These are phyloP conservation scores for Halocynthia aurantium DNA, from an alignment of 23 tunicate species.

Conservation along the genomic window DNA sequence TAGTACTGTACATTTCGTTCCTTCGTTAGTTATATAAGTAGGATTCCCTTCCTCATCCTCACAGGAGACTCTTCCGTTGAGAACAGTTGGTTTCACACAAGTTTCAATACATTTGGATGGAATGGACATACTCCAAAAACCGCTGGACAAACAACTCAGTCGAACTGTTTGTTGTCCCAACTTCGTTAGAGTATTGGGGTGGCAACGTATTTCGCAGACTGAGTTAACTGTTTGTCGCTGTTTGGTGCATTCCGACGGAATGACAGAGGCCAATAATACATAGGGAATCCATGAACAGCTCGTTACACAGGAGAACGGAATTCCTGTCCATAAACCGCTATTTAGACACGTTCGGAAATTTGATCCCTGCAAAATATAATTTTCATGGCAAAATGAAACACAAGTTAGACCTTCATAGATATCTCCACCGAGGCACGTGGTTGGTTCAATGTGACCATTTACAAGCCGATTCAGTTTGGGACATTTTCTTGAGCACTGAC, in stretches of 20 bases:
- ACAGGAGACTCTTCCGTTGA: conserved; percentile 30
- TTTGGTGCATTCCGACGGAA: conserved; percentile 19
- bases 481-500: conserved; percentile 49
- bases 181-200: conserved; percentile 1
- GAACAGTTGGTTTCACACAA: conserved; percentile 13
- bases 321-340: conserved; percentile 42
- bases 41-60: neutral
- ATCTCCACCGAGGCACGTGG: conserved; percentile 44
- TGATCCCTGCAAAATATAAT: conserved; percentile 27
- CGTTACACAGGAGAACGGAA: conserved; percentile 10
- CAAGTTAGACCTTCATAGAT: conserved; percentile 32
- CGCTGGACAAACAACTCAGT: conserved; percentile 16
- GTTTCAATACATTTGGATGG: conserved; percentile 17
- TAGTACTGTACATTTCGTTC: conserved; percentile 14
- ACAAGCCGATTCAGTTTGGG: conserved; percentile 21
- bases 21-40: neutral
- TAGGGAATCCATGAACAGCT: conserved; percentile 19
- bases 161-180: neutral
- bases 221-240: neutral
- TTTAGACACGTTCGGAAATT: conserved; percentile 17
- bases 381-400: conserved; percentile 33
- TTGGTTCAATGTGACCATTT: conserved; percentile 32
- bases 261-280: neutral
- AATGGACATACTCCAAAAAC: conserved; percentile 25
- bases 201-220: conserved; percentile 26